phyloP scores from a whole-genome alignment of 1,140 invertebrate species.

The Chironomus tepperi region DNA sequence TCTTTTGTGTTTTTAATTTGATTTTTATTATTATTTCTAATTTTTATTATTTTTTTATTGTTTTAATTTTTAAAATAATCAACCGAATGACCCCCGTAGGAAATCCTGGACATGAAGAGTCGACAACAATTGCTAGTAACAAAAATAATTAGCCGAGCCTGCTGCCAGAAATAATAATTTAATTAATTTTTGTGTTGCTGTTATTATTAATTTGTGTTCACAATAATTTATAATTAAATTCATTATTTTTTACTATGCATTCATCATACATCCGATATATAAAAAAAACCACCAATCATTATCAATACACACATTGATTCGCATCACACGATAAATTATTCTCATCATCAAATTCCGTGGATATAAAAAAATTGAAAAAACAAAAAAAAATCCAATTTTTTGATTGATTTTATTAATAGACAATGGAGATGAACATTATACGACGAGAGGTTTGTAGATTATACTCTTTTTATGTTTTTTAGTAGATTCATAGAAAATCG shows the following conservation, averaged over 20 bases:
- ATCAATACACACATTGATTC: background rate
- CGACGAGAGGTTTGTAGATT: slow-evolving; percentile 5
- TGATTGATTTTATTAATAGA: slow-evolving; percentile 15
- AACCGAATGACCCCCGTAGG: background rate
- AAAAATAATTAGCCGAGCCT: background rate
- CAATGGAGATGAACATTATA: slow-evolving; percentile 1
- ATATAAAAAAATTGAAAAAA: background rate
- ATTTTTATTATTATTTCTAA: no score
- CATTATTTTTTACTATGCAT: background rate
- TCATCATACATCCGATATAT: background rate
- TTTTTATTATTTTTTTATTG: background rate
- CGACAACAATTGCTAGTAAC: slow-evolving; percentile 10
- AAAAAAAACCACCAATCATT: background rate
- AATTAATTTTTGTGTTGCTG: background rate
- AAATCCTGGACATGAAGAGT: background rate
- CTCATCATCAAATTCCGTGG: background rate
- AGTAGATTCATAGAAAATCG: background rate
- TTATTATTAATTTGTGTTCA: background rate
- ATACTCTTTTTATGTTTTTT: background rate
- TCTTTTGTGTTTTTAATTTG: background rate
- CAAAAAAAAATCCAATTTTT: background rate
- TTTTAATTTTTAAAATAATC: background rate
- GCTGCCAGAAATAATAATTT: no score
- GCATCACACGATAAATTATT: background rate
- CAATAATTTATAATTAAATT: slow-evolving; percentile 10